These are phyloP conservation scores for Macroteleia sp. DNA, from an alignment of 2,888 invertebrate genomes.

Conservation along the genomic window DNA sequence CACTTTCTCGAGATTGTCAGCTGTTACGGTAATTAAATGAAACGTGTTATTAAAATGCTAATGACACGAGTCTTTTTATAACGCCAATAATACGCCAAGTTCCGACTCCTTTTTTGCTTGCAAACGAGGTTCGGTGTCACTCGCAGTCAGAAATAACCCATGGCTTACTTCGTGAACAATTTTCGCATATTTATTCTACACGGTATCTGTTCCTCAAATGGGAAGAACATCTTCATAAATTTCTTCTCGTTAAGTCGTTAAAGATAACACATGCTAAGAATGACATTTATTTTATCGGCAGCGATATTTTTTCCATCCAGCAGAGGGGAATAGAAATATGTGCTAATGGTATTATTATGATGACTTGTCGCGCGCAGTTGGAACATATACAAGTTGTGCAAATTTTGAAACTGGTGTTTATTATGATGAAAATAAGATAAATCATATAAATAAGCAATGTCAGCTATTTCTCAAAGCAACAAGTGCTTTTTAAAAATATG, in stretches of 20 bases:
- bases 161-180: neutral
- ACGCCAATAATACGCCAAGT: constrained; percentile 18
- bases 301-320: neutral
- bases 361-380: neutral
- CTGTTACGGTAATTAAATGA: constrained; percentile 59
- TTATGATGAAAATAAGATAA: too few relatives aligned
- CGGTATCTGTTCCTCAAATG: constrained; percentile 5
- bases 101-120: constrained; percentile 17
- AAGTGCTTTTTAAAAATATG: too few relatives aligned
- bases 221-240: constrained; percentile 21
- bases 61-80: constrained; percentile 40
- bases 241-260: constrained; percentile 24
- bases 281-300: constrained; percentile 15
- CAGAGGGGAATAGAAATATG: constrained; percentile 3
- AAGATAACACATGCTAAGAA: constrained; percentile 16
- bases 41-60: constrained; percentile 61
- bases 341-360: constrained; percentile 25
- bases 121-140: neutral
- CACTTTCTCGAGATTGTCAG: constrained; percentile 54
- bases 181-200: neutral
- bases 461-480: too few relatives aligned
- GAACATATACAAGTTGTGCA: too few relatives aligned
- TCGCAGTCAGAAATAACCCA: constrained; percentile 7
- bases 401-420: too few relatives aligned
- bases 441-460: too few relatives aligned